phyloP scores from a whole-genome alignment of 92 coral and sea anemone genomes.

The Galaxea fascicularis region DNA sequence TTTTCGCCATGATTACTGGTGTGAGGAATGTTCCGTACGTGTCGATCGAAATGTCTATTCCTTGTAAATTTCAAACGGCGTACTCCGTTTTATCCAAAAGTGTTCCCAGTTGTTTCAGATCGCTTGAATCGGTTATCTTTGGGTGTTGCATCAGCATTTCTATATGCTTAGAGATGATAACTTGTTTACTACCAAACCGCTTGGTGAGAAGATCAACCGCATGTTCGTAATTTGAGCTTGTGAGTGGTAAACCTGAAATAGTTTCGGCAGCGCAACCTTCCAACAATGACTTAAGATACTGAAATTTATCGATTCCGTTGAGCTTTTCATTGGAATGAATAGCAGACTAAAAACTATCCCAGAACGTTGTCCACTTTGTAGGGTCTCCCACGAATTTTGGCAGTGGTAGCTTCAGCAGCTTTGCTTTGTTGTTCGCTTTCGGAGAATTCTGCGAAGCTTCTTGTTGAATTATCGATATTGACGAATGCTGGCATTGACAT shows the following conservation, averaged over 20 bases:
- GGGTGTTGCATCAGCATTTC: slow-evolving; percentile 10
- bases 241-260: slow-evolving; percentile 13
- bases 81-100: slow-evolving; percentile 28
- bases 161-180: slow-evolving; percentile 9
- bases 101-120: slow-evolving; percentile 16
- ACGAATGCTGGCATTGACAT: no score
- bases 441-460: no score
- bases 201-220: slow-evolving; percentile 14
- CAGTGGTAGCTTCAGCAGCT: no score
- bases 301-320: slow-evolving; percentile 1
- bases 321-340: slow-evolving; percentile 4
- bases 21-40: slow-evolving; percentile 43
- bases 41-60: slow-evolving; percentile 26
- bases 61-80: slow-evolving; percentile 20
- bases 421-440: no score
- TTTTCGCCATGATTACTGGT: neutral
- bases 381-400: no score
- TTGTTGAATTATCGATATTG: no score
- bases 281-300: slow-evolving; percentile 23
- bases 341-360: slow-evolving; percentile 23
- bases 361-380: slow-evolving; percentile 28
- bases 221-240: slow-evolving; percentile 16
- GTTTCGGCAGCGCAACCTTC: slow-evolving; percentile 16
- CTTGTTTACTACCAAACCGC: slow-evolving; percentile 21
- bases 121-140: neutral